Percentiles rank a stretch among this genome's conserved stretches.
Conservation (phyloP, 2,797 vertebrate species). For the Tangara arthus region DNA sequence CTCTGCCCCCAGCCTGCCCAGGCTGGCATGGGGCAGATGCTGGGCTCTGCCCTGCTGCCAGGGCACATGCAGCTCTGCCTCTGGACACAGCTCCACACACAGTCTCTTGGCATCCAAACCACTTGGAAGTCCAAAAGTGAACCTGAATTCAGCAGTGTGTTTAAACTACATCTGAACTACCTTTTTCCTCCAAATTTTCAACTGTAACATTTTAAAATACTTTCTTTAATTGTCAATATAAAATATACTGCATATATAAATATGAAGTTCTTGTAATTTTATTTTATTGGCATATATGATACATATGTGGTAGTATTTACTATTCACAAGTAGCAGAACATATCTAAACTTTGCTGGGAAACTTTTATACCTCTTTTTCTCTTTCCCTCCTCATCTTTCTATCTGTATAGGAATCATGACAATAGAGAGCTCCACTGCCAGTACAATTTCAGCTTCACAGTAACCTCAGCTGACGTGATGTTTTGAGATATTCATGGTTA, state of each 20-base stretch:
- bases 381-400: not conserved
- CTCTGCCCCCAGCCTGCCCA: not conserved
- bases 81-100: not conserved
- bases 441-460: conserved; percentile 26
- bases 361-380: not conserved
- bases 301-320: accelerated
- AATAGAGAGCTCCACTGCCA: conserved; percentile 30
- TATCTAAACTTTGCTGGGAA: not conserved
- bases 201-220: not conserved
- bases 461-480: not conserved
- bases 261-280: not conserved
- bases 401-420: not conserved
- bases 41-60: not conserved
- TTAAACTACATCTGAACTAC: not conserved
- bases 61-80: not conserved
- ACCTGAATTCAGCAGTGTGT: not conserved
- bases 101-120: not conserved
- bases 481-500: conserved; percentile 30
- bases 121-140: not conserved
- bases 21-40: accelerated
- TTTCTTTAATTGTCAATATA: not conserved
- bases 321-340: not conserved
- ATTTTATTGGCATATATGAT: not conserved
- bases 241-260: not conserved
- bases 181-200: not conserved